phyloP scores from a whole-genome alignment of 2,113 vertebrate genomes.

The Cyprinodon tularosa region DNA sequence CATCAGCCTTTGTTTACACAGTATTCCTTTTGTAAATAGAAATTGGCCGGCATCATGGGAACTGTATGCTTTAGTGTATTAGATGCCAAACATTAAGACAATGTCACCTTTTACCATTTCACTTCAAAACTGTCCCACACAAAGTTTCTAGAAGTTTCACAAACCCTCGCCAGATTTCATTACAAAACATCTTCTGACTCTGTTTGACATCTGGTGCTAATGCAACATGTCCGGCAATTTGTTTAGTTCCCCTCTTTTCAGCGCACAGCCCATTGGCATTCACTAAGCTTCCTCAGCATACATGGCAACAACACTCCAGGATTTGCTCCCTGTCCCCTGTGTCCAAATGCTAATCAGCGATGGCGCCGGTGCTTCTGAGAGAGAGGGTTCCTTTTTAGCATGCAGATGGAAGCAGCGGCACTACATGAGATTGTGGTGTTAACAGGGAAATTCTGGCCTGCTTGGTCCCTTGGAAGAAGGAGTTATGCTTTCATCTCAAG shows the following conservation, averaged over 20 bases:
- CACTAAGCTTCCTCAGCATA: conserved; percentile 41
- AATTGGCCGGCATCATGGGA: conserved; percentile 2
- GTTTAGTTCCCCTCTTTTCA: conserved; percentile 55
- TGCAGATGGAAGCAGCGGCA: conserved; percentile 60
- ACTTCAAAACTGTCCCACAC: background rate
- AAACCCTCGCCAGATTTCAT: conserved; percentile 9
- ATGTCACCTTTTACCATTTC: background rate
- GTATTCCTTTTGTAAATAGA: background rate
- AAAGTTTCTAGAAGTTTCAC: background rate
- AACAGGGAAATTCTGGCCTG: conserved; percentile 43
- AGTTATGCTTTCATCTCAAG: conserved; percentile 47
- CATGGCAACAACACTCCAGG: conserved; percentile 59
- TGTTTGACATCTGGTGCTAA: conserved; percentile 60
- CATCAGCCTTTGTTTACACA: background rate
- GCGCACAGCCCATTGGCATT: conserved; percentile 55
- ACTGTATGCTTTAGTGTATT: background rate
- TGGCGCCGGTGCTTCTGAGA: conserved; percentile 55
- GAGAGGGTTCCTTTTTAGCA: conserved; percentile 65
- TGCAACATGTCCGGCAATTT: conserved; percentile 59
- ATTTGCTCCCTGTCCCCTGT: conserved; percentile 59
- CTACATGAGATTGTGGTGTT: conserved; percentile 40
- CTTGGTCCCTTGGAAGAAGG: conserved; percentile 40
- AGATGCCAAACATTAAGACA: background rate
- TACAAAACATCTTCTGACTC: conserved; percentile 25
- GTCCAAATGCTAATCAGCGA: conserved; percentile 71